phyloP scores from a whole-genome alignment of 2,113 vertebrate species.

The Pedetes capensis region DNA sequence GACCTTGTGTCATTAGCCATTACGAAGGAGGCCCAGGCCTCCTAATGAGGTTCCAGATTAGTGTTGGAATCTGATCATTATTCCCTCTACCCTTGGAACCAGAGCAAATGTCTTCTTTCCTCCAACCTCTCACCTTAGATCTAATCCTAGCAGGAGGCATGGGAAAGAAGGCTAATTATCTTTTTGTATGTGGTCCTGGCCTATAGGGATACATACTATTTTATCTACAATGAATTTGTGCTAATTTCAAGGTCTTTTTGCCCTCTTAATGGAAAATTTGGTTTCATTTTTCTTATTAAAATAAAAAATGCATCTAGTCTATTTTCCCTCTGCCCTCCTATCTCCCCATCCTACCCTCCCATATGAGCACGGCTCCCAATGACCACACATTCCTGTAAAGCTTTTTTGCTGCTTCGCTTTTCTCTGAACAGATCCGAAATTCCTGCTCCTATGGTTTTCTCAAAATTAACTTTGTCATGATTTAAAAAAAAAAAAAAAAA shows the following conservation, averaged over 20 bases:
- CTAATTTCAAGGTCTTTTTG: constrained; percentile 39
- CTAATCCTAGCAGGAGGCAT: constrained; percentile 21
- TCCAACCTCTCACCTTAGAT: constrained; percentile 16
- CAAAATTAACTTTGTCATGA: constrained; percentile 77
- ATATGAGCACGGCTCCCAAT: constrained; percentile 59
- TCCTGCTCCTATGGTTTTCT: constrained; percentile 80
- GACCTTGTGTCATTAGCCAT: not conserved
- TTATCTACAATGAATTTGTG: constrained; percentile 18
- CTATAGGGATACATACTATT: not conserved
- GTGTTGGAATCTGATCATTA: constrained; percentile 26
- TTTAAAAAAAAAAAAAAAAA: no score
- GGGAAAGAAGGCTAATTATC: not conserved
- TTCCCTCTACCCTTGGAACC: constrained; percentile 39
- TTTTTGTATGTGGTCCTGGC: not conserved
- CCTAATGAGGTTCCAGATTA: not conserved
- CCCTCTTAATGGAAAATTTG: constrained; percentile 44
- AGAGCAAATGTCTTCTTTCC: constrained; percentile 48
- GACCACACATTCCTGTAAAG: constrained; percentile 73
- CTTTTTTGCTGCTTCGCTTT: constrained; percentile 83
- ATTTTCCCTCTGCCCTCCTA: constrained; percentile 36
- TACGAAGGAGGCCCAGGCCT: not conserved
- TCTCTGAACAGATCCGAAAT: constrained; percentile 81
- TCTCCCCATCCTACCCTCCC: constrained; percentile 14
- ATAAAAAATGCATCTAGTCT: not conserved
- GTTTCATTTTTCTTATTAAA: constrained; percentile 41